Evolutionary conservation across 2,888 invertebrate species (phyloP), one percentile per base, ranked within the genome.

Genomic region (Cataglyphis altisquamis): DNA sequence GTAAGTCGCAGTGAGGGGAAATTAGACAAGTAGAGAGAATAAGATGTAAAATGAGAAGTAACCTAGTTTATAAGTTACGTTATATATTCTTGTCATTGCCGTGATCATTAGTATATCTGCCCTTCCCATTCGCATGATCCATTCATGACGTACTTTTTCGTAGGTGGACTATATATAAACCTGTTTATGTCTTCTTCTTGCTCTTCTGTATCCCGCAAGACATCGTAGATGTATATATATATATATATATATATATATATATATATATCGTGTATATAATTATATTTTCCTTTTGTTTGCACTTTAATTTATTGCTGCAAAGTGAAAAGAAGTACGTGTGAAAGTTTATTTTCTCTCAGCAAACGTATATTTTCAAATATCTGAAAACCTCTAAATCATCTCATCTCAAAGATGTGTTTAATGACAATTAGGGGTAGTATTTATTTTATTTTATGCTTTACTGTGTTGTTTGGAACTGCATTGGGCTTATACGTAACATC

Each of bases 151-250:
- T 84, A 82, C 52, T 87, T 78, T 67, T 89, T 85, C 90, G 92
- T 92, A 89, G 92, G 91, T 89, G 91, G 92, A 88, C 91, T 91
- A 91, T 91, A 52, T 52, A 91, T 91, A 92, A 92, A 89, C 88
- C 87, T 91, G 83, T 89, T 91, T 90, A 85, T 87, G 87, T 88
- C 89, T 84, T 85, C 74, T 84, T 81, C 67, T 84, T 84, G 75
- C 82, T 85, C 84, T 84, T 88, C 84, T 83, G 84, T 87, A 83
- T 84, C 83, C 64, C 68, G 85, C 83, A 89, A 88, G 84, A 84
- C 90, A 82, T 90, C 83, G 84, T 86, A 74, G 87, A 84, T 89
- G 88, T 89, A 86, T 88, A 91, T 87, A 60, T 87, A 41, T 29
- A 75, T 45, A 32, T 32, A 84, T 89, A 87, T 89, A 62, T 87